Evolutionary conservation across 2,113 vertebrate species (phyloP).

Genomic region (Manacus vitellinus): DNA sequence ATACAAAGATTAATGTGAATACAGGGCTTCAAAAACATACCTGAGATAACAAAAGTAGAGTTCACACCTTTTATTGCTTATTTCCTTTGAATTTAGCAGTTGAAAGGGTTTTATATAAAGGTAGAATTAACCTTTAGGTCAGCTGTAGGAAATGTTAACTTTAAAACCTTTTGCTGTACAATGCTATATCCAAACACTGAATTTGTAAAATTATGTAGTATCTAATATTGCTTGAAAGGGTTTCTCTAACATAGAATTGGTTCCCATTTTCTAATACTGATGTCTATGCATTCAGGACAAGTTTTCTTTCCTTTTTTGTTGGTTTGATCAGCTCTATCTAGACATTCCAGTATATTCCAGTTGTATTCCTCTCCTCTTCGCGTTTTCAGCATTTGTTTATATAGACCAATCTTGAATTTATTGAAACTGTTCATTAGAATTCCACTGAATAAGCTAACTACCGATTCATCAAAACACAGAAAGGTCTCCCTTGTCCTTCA

Average conservation of each 20-base stretch:
- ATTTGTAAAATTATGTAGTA: background rate
- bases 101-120: background rate
- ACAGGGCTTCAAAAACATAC: background rate
- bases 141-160: background rate
- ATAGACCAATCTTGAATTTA: background rate
- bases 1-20: background rate
- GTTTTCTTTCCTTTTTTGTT: background rate
- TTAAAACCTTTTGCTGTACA: background rate
- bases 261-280: background rate
- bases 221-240: background rate
- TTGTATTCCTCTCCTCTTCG: background rate
- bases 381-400: background rate
- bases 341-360: background rate
- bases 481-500: background rate
- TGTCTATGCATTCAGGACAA: background rate
- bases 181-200: background rate
- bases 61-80: background rate
- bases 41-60: background rate
- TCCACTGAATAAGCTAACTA: background rate
- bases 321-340: background rate
- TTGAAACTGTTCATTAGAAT: background rate
- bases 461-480: background rate
- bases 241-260: background rate
- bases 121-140: background rate
- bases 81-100: background rate